These are phyloP conservation scores for Cydia strobilella DNA, from an alignment of 1,140 invertebrate genomes.

Conservation along the genomic window DNA sequence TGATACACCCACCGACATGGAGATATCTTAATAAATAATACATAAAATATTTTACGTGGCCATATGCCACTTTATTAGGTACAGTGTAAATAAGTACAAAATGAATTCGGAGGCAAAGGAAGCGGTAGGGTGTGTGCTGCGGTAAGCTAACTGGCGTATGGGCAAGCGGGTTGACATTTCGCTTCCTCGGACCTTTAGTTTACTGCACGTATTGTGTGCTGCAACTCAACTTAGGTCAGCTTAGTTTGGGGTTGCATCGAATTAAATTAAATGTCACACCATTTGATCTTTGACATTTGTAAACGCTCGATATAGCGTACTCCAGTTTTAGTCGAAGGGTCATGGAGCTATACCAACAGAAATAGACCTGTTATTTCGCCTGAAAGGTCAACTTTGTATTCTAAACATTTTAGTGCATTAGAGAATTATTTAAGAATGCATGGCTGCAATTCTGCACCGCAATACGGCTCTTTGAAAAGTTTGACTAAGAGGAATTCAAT, in stretches of 20 bases:
- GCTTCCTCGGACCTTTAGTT: too few species aligned
- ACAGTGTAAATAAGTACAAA: too few species aligned
- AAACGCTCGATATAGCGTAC: constrained; percentile 4
- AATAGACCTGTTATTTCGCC: background rate
- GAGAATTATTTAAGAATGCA: background rate
- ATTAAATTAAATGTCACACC: constrained; percentile 5
- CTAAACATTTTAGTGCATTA: background rate
- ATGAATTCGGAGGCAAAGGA: too few species aligned
- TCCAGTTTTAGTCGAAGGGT: constrained; percentile 6
- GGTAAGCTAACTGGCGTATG: too few species aligned
- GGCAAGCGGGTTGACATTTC: too few species aligned
- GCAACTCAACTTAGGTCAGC: background rate
- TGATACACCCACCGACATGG: too few species aligned
- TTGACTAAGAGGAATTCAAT: too few species aligned
- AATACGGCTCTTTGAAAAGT: too few species aligned
- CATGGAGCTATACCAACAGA: constrained; percentile 2
- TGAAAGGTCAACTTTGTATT: constrained; percentile 6
- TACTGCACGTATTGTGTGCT: background rate
- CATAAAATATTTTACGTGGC: too few species aligned
- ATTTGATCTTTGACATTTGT: constrained; percentile 17
- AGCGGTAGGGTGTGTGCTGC: too few species aligned
- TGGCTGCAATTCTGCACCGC: background rate
- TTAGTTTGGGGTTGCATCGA: background rate
- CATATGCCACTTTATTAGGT: too few species aligned
- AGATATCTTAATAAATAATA: too few species aligned